phyloP scores from a whole-genome alignment of 35 echinoderm and acorn worm genomes.

The Acanthaster planci region DNA sequence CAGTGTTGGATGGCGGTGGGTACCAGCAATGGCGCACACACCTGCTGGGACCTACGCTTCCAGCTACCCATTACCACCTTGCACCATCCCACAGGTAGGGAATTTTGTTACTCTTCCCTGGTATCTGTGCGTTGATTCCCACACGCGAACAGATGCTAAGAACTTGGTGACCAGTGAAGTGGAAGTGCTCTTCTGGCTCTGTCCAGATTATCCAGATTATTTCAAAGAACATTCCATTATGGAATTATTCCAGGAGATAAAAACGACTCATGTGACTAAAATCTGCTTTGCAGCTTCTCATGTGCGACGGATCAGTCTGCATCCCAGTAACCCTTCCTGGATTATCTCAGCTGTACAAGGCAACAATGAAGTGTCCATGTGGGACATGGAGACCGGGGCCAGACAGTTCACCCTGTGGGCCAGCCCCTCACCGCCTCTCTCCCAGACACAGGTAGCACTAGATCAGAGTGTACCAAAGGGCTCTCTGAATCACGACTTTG shows the following conservation, averaged over 20 bases:
- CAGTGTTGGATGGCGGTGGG: conserved; percentile 96
- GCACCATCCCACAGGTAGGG: conserved; percentile 77
- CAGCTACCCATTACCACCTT: conserved; percentile 93
- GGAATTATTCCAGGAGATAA: no score
- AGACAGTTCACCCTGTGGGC: conserved; percentile 95
- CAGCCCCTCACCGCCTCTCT: conserved; percentile 82
- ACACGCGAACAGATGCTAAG: no score
- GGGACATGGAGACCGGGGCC: conserved; percentile 98
- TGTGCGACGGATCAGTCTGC: conserved; percentile 71
- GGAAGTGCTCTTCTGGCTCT: no score
- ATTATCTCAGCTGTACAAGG: conserved; percentile 94
- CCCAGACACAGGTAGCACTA: conserved; percentile 95
- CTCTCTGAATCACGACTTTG: no score
- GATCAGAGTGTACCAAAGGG: no score
- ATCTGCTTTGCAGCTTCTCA: conserved; percentile 56
- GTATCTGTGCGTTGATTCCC: no score
- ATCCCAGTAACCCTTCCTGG: conserved; percentile 76
- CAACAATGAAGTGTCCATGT: conserved; percentile 99
- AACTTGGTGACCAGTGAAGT: no score
- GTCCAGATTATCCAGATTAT: no score
- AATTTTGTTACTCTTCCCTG: no score
- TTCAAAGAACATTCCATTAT: no score
- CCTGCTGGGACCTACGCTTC: conserved; percentile 95
- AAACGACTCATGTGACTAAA: no score
- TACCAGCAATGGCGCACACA: conserved; percentile 88